Evolutionary conservation across 2,797 vertebrate genomes (phyloP).

Genomic region (Sphenopsis melanotis): DNA sequence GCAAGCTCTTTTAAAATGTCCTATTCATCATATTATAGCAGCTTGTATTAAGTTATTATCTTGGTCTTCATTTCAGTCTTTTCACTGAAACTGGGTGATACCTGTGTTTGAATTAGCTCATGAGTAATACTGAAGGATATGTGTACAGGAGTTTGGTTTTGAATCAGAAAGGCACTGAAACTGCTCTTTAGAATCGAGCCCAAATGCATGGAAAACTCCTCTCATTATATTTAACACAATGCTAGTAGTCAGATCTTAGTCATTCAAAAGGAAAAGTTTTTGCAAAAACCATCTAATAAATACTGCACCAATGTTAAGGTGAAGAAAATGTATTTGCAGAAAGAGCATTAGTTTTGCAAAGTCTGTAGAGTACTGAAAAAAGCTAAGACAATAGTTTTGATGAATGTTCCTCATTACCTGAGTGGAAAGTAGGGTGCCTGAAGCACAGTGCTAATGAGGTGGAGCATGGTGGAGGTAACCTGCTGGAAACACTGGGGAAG

Average conservation of each 20-base stretch:
- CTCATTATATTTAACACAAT: neutral
- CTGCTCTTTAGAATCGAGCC: neutral
- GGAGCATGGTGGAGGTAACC: neutral
- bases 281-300: neutral
- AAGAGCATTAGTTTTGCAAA: neutral
- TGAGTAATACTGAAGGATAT: neutral
- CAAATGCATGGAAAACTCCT: neutral
- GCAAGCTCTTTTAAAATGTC: conserved; percentile 54
- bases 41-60: conserved; percentile 51
- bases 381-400: neutral
- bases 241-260: neutral
- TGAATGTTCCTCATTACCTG: neutral
- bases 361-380: neutral
- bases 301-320: neutral
- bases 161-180: neutral
- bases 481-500: neutral
- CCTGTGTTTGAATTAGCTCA: conserved; percentile 10
- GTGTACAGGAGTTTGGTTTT: neutral
- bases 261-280: neutral
- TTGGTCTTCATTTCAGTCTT: conserved; percentile 41
- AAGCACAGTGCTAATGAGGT: neutral
- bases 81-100: conserved; percentile 29
- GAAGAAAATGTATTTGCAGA: conserved; percentile 3
- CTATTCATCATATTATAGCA: conserved; percentile 13
- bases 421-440: neutral